Percentiles rank a stretch among this genome's conserved stretches.
Evolutionary conservation across 2,888 invertebrate species (phyloP).

Genomic region (Melanargia galathea): DNA sequence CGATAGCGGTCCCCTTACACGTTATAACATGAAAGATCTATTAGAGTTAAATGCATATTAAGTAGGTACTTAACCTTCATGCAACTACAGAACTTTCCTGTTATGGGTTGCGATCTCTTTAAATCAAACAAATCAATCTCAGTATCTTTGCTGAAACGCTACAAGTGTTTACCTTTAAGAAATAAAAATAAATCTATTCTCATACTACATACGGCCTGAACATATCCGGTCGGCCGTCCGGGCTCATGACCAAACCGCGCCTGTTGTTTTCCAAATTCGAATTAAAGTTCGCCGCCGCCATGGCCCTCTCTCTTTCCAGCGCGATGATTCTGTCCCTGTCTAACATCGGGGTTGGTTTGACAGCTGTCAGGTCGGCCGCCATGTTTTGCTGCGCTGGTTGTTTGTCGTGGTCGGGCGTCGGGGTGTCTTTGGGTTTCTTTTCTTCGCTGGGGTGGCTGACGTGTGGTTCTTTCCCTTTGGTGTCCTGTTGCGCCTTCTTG

Average conservation of each 20-base stretch:
- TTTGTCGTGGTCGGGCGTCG: constrained; percentile 58
- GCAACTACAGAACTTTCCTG: too few species aligned
- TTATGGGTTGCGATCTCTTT: not conserved
- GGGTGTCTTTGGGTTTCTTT: constrained; percentile 63
- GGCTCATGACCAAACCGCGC: constrained; percentile 71
- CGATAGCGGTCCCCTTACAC: too few species aligned
- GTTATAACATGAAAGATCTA: too few species aligned
- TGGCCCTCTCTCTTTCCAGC: constrained; percentile 72
- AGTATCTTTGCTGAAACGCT: constrained; percentile 32
- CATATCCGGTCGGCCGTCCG: constrained; percentile 77
- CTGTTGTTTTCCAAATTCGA: constrained; percentile 77
- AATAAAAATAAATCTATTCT: constrained; percentile 65
- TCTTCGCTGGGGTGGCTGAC: constrained; percentile 58
- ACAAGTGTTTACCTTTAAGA: constrained; percentile 30
- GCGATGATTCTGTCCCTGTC: constrained; percentile 79
- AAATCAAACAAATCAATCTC: constrained; percentile 15
- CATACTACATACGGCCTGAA: constrained; percentile 81
- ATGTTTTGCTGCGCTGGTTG: constrained; percentile 52
- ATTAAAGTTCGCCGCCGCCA: constrained; percentile 79
- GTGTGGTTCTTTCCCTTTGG: constrained; percentile 82
- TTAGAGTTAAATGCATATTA: too few species aligned
- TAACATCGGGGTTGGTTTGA: constrained; percentile 70
- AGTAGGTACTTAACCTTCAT: too few species aligned
- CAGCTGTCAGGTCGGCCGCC: constrained; percentile 75
- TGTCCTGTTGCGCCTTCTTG: constrained; percentile 96